Percentiles rank a stretch among this genome's conserved stretches.
These are phyloP conservation scores for Parasteatoda tepidariorum DNA, from an alignment of 1,140 invertebrate species.

Conservation along the genomic window DNA sequence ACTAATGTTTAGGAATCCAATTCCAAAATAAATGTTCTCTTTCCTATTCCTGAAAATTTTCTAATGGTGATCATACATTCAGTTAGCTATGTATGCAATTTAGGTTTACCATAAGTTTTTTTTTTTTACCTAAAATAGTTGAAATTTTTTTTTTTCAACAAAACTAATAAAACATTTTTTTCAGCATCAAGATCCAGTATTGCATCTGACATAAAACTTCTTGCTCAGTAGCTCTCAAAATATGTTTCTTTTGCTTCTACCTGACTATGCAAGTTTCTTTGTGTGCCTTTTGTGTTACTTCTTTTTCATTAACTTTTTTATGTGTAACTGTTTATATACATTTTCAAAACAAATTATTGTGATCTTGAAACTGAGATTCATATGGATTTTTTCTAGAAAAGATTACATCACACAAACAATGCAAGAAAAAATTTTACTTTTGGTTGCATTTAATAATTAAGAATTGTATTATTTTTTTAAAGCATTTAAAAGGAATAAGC, in stretches of 20 bases:
- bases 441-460: too few relatives aligned
- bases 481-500: too few relatives aligned
- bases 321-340: too few relatives aligned
- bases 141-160: neutral
- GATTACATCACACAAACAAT: too few relatives aligned
- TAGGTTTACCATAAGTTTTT: neutral
- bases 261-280: too few relatives aligned
- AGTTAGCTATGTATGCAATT: neutral
- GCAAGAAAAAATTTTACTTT: too few relatives aligned
- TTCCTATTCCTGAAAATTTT: neutral
- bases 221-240: conserved; percentile 26
- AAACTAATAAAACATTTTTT: neutral
- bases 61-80: neutral
- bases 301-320: too few relatives aligned
- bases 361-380: too few relatives aligned
- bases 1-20: neutral
- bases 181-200: conserved; percentile 49
- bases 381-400: too few relatives aligned
- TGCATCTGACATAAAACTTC: conserved; percentile 53
- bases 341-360: too few relatives aligned
- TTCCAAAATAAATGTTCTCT: neutral
- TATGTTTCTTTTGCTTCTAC: conserved; percentile 24
- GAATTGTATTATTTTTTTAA: too few relatives aligned
- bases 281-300: too few relatives aligned
- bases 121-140: neutral